A percentile compares a stretch with the other conserved stretches of the same genome.
These are phyloP conservation scores for Epicauta chinensis DNA, from an alignment of 1,140 invertebrate species.

Conservation along the genomic window DNA sequence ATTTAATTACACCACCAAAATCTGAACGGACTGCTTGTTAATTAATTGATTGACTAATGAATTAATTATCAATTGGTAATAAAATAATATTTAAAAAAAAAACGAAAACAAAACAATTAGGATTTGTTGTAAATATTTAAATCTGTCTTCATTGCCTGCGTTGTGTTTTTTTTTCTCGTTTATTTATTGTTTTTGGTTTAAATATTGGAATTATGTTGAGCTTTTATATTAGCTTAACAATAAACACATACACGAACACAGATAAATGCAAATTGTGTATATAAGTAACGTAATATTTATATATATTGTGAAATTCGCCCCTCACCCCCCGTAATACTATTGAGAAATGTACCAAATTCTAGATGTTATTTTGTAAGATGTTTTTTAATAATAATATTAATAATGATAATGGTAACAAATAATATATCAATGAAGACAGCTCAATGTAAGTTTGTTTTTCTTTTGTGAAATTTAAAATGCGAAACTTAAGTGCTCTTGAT, in stretches of 20 bases:
- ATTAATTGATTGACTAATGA: no score
- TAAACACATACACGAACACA: background rate
- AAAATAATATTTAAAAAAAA: constrained; percentile 1
- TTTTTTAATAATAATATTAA: constrained; percentile 12
- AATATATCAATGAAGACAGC: constrained; percentile 34
- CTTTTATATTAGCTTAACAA: background rate
- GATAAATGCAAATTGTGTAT: constrained; percentile 3
- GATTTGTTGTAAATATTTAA: constrained; percentile 9
- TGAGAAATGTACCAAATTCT: constrained; percentile 33
- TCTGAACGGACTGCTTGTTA: constrained; percentile 36
- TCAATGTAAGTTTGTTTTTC: constrained; percentile 22
- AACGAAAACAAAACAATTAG: constrained; percentile 2
- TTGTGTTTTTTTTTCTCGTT: constrained; percentile 3
- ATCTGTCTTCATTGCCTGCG: constrained; percentile 32
- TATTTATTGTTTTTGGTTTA: no score
- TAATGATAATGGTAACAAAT: background rate
- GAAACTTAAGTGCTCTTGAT: constrained; percentile 45
- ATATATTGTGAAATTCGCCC: constrained; percentile 12
- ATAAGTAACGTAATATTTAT: background rate
- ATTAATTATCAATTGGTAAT: constrained; percentile 4
- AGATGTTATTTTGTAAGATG: constrained; percentile 27
- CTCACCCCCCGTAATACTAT: constrained; percentile 4
- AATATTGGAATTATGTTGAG: no score
- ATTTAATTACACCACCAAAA: constrained; percentile 34
- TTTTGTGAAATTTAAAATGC: constrained; percentile 31